Evolutionary conservation across 2,113 vertebrate genomes (phyloP).

Genomic region (Brachionichthys hirsutus): DNA sequence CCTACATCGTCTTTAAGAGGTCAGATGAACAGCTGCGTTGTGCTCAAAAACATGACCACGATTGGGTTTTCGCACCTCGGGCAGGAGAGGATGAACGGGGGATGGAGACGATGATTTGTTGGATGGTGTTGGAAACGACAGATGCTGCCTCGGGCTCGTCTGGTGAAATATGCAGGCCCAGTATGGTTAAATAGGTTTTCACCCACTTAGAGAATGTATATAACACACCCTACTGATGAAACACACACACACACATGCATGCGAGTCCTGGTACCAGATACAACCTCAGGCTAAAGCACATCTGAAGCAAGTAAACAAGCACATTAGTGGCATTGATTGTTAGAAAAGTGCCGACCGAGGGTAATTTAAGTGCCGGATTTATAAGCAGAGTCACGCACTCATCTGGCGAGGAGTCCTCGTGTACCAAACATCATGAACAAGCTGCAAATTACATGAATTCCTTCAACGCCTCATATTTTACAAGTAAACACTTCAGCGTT

Average conservation of each 20-base stretch:
- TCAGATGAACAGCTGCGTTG: constrained; percentile 56
- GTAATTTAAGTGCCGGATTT: constrained; percentile 49
- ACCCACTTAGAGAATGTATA: constrained; percentile 31
- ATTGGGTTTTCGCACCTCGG: constrained; percentile 3
- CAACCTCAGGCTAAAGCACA: constrained; percentile 34
- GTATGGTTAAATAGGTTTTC: constrained; percentile 20
- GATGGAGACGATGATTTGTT: constrained; percentile 9
- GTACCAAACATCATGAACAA: constrained; percentile 21
- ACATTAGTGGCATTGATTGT: constrained; percentile 62
- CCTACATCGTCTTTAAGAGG: constrained; percentile 95
- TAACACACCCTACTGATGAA: constrained; percentile 28
- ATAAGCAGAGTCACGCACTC: constrained; percentile 44
- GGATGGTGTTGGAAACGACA: constrained; percentile 16
- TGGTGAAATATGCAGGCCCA: constrained; percentile 38
- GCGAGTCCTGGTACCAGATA: constrained; percentile 27
- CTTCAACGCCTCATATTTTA: constrained; percentile 14
- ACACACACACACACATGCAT: constrained; percentile 29
- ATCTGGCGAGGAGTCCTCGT: constrained; percentile 34
- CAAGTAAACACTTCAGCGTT: constrained; percentile 23
- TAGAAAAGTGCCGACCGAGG: constrained; percentile 48
- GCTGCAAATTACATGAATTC: constrained; percentile 10
- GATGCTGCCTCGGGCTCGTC: constrained; percentile 19
- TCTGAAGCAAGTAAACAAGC: constrained; percentile 61
- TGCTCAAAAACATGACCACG: constrained; percentile 7
- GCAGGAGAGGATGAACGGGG: constrained; percentile 3